Conservation (phyloP, 2,113 vertebrate species). For the Microcebus ravelobensis region DNA sequence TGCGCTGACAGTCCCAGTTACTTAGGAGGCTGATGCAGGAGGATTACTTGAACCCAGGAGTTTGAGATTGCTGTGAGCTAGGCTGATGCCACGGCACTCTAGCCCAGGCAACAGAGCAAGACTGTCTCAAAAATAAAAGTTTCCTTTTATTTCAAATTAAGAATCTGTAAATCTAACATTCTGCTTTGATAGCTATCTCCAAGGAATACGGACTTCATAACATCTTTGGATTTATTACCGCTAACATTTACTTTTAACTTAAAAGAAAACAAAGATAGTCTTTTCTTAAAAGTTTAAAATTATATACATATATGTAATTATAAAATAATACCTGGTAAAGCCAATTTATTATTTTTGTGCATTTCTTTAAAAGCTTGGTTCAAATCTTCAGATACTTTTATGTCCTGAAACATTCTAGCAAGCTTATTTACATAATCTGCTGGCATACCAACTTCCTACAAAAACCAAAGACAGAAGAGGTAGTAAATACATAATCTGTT, state of each 20-base stretch:
- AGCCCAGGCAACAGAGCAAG: too few relatives aligned
- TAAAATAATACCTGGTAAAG: slow-evolving; percentile 93
- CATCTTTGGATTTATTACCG: not conserved
- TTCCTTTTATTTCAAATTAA: slow-evolving; percentile 28
- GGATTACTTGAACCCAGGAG: too few relatives aligned
- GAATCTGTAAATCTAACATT: slow-evolving; percentile 28
- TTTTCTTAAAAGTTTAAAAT: slow-evolving; percentile 45
- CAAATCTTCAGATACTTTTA: slow-evolving; percentile 99
- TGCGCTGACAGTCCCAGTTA: too few relatives aligned
- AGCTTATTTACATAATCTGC: slow-evolving; percentile 99
- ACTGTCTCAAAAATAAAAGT: not conserved
- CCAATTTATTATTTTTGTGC: slow-evolving; percentile 99
- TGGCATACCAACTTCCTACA: slow-evolving; percentile 99
- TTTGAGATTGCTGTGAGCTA: too few relatives aligned
- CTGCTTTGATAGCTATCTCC: not conserved
- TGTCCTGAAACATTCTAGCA: slow-evolving; percentile 99
- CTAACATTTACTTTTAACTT: slow-evolving; percentile 34
- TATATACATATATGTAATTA: not conserved
- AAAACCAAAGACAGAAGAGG: slow-evolving; percentile 73
- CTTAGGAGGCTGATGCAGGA: too few relatives aligned
- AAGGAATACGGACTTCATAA: slow-evolving; percentile 9
- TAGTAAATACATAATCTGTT: slow-evolving; percentile 11
- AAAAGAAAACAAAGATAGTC: slow-evolving; percentile 35
- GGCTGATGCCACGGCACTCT: too few relatives aligned
- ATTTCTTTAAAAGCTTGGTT: slow-evolving; percentile 99